Evolutionary conservation across 2,888 invertebrate genomes (phyloP).

Genomic region (Eilema sororculum): DNA sequence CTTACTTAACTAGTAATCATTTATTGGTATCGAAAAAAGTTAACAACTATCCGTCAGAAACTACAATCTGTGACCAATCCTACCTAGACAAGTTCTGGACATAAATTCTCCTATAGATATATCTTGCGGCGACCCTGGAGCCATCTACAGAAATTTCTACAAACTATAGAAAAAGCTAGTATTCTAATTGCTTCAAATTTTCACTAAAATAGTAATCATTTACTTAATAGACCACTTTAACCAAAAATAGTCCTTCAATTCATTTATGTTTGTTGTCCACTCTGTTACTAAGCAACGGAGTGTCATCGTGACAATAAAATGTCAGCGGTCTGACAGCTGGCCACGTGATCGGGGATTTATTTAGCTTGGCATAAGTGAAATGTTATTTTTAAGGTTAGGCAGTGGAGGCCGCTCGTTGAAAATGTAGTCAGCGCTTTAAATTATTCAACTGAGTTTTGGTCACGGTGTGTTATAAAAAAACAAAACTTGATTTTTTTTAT

Average conservation of each 20-base stretch:
- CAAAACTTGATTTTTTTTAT: not conserved
- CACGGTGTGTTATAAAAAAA: not conserved
- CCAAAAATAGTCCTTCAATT: conserved; percentile 52
- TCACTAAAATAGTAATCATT: too few species aligned
- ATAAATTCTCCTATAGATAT: too few species aligned
- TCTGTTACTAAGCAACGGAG: conserved; percentile 54
- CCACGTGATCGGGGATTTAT: conserved; percentile 57
- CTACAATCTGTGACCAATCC: too few species aligned
- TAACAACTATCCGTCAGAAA: too few species aligned
- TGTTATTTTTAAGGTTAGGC: conserved; percentile 51
- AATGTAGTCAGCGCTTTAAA: conserved; percentile 7
- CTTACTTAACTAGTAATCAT: too few species aligned
- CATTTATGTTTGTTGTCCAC: conserved; percentile 56
- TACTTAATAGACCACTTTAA: conserved; percentile 35
- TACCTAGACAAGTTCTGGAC: too few species aligned
- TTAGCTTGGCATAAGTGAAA: conserved; percentile 53
- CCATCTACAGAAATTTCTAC: too few species aligned
- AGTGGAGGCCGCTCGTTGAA: not conserved
- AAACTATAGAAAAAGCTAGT: too few species aligned
- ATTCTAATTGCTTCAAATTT: too few species aligned
- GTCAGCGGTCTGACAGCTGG: conserved; percentile 51
- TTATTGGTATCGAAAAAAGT: too few species aligned
- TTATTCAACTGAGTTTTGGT: conserved; percentile 3
- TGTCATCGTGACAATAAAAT: conserved; percentile 54
- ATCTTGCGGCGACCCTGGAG: too few species aligned